Base-by-base conservation (phyloP, 1,140 invertebrate genomes). In the Bombus pyrosoma region DNA sequence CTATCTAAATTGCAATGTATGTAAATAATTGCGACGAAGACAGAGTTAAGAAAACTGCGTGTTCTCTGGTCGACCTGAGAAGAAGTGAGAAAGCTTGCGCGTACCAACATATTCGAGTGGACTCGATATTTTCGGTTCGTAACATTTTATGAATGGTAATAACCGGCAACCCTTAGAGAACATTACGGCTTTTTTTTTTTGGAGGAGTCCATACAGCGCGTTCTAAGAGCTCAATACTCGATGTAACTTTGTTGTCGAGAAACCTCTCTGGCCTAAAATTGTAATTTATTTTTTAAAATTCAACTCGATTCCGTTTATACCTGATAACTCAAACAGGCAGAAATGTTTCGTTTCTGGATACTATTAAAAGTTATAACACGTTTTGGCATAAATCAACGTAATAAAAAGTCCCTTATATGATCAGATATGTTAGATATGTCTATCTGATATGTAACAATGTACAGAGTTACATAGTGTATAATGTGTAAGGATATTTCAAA, bases 101-200 rank as follows among this genome's bases (percentile, higher is more conserved):
- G 59, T 39, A 68, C 66, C 13, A 28, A 34, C 64, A 53, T 72
- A 73, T 71, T 41, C 47, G 59, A 82, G 53, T 81, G 75, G 83
- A 75, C 85, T 90, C 81, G 83, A 90, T 91, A 90, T 90, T 91
- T 91, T 90, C 83, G 79, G 83, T 91, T 91, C 90, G 86, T 91
- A 91, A 90, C 91, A 85, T 64, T 91, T 91, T 91, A 91, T 78
- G 83, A 53, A 77, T 57, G 87, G 83, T 77, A 91, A 89, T 90
- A 91, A 90, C 80, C 34, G 9, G 68, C 72, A 86, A 84, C 75
- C 57, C 32, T 75, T 69, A 66, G 77, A 71, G 66, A 57, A 84
- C 66, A 62, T 69, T 91, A 85, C 62, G 81, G 73, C 75, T 85
- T 80, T 80, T 81, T 78, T 39, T 86, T 74, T 39, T 34, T n/a